phyloP scores from a whole-genome alignment of 1,140 invertebrate genomes.

The Oncopodura yosiiana region DNA sequence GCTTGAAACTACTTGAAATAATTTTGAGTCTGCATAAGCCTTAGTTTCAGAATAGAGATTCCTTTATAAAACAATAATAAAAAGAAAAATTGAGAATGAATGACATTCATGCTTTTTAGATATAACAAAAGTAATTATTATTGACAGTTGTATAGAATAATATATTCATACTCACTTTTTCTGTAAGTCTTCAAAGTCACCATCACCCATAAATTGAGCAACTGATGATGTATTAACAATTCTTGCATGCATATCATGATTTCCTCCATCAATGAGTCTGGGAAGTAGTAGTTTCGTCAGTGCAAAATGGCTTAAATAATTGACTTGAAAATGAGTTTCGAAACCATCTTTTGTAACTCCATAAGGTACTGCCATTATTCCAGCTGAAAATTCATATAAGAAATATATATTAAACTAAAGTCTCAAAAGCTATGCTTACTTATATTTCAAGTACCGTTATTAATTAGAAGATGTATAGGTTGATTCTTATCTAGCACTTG shows the following conservation, averaged over 20 bases:
- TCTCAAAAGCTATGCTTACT: no score
- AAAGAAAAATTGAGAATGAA: not conserved
- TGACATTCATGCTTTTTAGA: not conserved
- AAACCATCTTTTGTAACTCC: conserved; percentile 64
- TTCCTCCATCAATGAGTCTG: conserved; percentile 40
- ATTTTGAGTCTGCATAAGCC: conserved; percentile 76
- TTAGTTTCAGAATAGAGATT: conserved; percentile 3
- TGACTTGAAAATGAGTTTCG: conserved; percentile 71
- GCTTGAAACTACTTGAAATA: conserved; percentile 71
- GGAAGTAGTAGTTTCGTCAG: conserved; percentile 73
- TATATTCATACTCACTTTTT: no score
- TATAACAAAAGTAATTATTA: no score
- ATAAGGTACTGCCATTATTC: conserved; percentile 74
- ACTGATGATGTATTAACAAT: conserved; percentile 80
- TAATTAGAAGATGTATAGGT: conserved; percentile 62
- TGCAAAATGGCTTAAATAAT: conserved; percentile 80
- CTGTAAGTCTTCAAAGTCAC: conserved; percentile 38
- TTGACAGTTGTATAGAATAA: no score
- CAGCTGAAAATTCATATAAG: conserved; percentile 51
- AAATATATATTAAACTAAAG: no score
- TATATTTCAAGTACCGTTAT: conserved; percentile 68
- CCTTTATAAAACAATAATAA: conserved; percentile 4
- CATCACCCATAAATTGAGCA: conserved; percentile 57
- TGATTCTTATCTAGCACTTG: conserved; percentile 52
- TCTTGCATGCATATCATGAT: conserved; percentile 44